phyloP scores from a whole-genome alignment of 1,140 invertebrate genomes.

The Periplaneta americana region DNA sequence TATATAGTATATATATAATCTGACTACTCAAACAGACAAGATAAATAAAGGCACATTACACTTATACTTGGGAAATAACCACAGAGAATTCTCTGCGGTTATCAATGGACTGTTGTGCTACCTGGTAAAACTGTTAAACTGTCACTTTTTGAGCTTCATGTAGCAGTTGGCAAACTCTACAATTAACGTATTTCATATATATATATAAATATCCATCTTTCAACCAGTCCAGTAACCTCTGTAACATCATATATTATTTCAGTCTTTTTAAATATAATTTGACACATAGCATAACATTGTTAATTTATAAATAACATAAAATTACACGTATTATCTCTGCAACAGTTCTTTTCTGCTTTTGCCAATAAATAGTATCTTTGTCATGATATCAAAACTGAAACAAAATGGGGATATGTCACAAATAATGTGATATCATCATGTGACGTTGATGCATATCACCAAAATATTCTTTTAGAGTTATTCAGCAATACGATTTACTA shows the following conservation, averaged over 20 bases:
- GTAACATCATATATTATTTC: not conserved
- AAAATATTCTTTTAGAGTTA: not conserved
- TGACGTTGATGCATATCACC: too few relatives aligned
- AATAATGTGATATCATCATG: too few relatives aligned
- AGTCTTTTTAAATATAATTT: slow-evolving; percentile 18
- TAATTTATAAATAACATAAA: slow-evolving; percentile 11
- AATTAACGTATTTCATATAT: not conserved
- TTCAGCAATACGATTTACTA: not conserved
- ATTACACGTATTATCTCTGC: not conserved
- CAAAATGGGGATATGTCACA: not conserved
- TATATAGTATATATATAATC: too few relatives aligned
- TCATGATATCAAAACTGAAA: not conserved
- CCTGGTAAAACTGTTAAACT: too few relatives aligned
- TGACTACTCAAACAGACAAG: too few relatives aligned
- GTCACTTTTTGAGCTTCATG: too few relatives aligned
- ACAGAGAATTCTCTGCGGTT: too few relatives aligned
- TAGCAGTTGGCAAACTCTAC: too few relatives aligned
- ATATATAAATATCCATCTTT: not conserved
- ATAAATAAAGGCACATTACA: too few relatives aligned
- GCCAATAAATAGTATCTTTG: not conserved
- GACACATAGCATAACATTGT: not conserved
- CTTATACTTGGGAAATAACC: too few relatives aligned
- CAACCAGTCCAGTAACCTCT: slow-evolving; percentile 9
- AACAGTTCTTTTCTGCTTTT: not conserved
- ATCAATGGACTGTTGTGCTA: too few relatives aligned